Conservation (phyloP, 2,888 invertebrate species). For the Drosophila paucipuncta region DNA sequence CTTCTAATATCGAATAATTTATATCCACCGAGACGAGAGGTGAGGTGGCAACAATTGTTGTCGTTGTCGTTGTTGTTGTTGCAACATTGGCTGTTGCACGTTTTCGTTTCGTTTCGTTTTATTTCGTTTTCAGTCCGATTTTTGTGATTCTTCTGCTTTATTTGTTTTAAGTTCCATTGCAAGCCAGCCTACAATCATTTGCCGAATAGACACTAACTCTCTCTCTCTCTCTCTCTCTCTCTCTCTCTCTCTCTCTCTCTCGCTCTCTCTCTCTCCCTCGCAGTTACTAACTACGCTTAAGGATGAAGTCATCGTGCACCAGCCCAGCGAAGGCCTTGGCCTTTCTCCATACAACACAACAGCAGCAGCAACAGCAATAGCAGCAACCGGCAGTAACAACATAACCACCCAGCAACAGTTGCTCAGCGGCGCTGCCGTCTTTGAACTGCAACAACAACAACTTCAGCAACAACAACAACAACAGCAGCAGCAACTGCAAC, state of each 20-base stretch:
- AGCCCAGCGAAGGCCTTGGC: conserved; percentile 70
- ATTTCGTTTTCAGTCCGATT: background rate
- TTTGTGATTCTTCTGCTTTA: background rate
- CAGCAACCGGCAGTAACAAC: conserved; percentile 44
- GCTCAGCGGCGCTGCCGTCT: conserved; percentile 39
- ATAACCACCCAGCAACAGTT: conserved; percentile 33
- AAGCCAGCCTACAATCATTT: background rate
- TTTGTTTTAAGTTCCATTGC: background rate
- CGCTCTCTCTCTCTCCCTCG: conserved; percentile 9
- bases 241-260: conserved; percentile 2
- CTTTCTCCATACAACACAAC: conserved; percentile 39
- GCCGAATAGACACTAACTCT: background rate
- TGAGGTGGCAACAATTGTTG: conserved; percentile 52
- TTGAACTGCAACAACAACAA: conserved; percentile 57
- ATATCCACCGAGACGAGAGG: conserved; percentile 85
- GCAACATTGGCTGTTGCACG: conserved; percentile 3
- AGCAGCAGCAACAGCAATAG: conserved; percentile 59
- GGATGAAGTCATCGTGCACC: conserved; percentile 79
- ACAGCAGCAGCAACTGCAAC: conserved; percentile 38
- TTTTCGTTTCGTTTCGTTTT: background rate
- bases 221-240: background rate
- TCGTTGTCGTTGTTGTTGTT: background rate
- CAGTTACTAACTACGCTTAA: conserved; percentile 84
- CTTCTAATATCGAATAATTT: conserved; percentile 85
- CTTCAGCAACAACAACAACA: conserved; percentile 48